Evolutionary conservation across 1,140 invertebrate genomes (phyloP).

Genomic region (Augochlora pura): DNA sequence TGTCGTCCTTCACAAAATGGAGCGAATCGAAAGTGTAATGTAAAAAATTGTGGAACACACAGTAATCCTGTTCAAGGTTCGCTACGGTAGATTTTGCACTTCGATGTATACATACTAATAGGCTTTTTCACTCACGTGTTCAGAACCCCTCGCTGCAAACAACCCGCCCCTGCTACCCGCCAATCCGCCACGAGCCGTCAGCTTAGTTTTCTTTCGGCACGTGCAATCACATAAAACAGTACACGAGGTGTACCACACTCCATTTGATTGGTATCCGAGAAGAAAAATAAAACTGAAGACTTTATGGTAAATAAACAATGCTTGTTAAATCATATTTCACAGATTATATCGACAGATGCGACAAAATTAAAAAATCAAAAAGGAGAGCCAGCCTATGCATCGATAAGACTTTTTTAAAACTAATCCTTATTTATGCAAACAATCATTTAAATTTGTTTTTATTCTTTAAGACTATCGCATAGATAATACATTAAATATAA

Average conservation of each 20-base stretch:
- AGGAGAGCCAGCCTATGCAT: no score
- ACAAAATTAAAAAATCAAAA: no score
- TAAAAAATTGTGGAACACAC: not conserved
- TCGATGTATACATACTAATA: constrained; percentile 15
- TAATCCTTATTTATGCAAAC: no score
- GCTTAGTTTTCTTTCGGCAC: constrained; percentile 58
- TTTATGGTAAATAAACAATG: not conserved
- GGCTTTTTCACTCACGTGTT: constrained; percentile 31
- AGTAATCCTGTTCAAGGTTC: not conserved
- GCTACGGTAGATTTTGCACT: constrained; percentile 15
- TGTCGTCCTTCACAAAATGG: not conserved
- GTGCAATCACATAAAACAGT: constrained; percentile 40
- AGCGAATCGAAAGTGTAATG: not conserved
- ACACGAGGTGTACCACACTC: not conserved
- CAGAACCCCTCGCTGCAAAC: constrained; percentile 9
- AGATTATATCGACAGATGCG: no score
- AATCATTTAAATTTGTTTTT: no score
- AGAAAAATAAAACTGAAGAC: not conserved
- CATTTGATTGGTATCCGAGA: constrained; percentile 46
- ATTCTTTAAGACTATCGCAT: no score
- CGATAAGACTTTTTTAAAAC: no score
- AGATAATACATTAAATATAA: no score
- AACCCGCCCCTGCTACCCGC: not conserved
- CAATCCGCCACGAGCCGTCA: constrained; percentile 41
- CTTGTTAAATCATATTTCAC: no score